Percentiles rank a stretch among this genome's conserved stretches.
Conservation (phyloP, 92 coral and sea anemone species). For the Epizoanthus stellaris region DNA sequence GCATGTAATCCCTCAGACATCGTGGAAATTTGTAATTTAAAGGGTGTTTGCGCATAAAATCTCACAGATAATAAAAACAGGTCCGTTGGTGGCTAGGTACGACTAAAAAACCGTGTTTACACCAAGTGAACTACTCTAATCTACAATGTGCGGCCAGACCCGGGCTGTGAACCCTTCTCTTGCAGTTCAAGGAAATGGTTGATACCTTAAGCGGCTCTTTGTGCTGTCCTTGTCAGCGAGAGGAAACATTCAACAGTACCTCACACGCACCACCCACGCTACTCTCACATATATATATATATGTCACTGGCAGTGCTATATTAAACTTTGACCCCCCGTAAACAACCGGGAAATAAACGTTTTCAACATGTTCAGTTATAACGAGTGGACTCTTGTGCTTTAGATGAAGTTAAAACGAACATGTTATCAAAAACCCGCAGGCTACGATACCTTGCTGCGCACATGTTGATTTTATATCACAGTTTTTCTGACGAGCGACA, state of each 20-base stretch:
- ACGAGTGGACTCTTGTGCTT: not conserved
- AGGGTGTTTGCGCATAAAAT: not conserved
- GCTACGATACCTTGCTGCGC: too few relatives aligned
- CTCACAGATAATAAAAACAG: not conserved
- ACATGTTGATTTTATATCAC: too few relatives aligned
- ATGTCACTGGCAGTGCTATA: conserved; percentile 5
- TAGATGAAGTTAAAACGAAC: too few relatives aligned
- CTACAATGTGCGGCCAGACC: too few relatives aligned
- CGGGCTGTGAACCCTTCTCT: not conserved
- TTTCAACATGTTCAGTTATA: not conserved
- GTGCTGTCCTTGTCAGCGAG: not conserved
- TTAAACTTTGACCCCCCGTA: conserved; percentile 17
- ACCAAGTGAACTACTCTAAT: too few relatives aligned
- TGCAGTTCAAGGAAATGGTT: conserved; percentile 13
- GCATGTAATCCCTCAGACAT: conserved; percentile 1
- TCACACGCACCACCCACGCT: conserved; percentile 17
- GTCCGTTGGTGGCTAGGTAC: too few relatives aligned
- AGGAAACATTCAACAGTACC: not conserved
- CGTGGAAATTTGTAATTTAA: not conserved
- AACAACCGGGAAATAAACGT: conserved; percentile 7
- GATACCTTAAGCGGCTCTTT: conserved; percentile 7
- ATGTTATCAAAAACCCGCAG: too few relatives aligned
- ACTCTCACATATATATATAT: not conserved
- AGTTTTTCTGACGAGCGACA: not conserved
- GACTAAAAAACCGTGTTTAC: too few relatives aligned